Percentiles rank a stretch among this genome's conserved stretches.
Conservation (phyloP, 2,113 vertebrate species). For the Zeus faber region DNA sequence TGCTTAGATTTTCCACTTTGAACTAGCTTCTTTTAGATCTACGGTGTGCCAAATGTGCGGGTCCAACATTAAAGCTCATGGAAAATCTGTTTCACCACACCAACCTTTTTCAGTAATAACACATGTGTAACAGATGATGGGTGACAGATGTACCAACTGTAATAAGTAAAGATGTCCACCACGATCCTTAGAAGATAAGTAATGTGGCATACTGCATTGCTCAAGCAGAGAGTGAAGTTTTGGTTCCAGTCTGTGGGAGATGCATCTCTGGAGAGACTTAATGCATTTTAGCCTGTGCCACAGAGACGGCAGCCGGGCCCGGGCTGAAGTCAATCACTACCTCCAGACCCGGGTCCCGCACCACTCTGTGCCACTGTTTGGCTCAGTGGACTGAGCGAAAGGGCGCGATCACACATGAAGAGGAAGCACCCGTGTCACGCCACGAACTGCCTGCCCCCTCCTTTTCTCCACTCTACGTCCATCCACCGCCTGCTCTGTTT, state of each 20-base stretch:
- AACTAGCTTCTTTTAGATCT: conserved; percentile 45
- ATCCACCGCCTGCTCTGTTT: too few species aligned
- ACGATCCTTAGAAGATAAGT: too few species aligned
- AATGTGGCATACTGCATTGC: too few species aligned
- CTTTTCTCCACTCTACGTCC: too few species aligned
- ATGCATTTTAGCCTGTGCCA: conserved; percentile 30
- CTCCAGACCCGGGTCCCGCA: conserved; percentile 46
- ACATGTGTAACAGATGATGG: too few species aligned
- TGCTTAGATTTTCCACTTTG: conserved; percentile 49
- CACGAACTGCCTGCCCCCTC: too few species aligned
- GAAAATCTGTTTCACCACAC: background rate
- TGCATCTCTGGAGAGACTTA: conserved; percentile 33
- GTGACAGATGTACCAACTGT: too few species aligned
- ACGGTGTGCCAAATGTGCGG: background rate
- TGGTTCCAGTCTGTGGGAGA: conserved; percentile 4
- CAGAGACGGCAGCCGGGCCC: conserved; percentile 18
- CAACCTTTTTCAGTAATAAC: conserved; percentile 11
- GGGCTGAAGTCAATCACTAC: conserved; percentile 43
- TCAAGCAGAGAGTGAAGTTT: conserved; percentile 13
- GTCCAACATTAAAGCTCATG: background rate
- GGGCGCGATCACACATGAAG: conserved; percentile 23
- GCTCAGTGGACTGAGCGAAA: conserved; percentile 42
- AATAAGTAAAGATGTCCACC: too few species aligned
- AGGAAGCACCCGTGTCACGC: conserved; percentile 28
- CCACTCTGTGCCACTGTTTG: conserved; percentile 32